Evolutionary conservation across 2,888 invertebrate species (phyloP), one percentile per base, ranked within the genome.

Genomic region (Lasioglossum calceatum): DNA sequence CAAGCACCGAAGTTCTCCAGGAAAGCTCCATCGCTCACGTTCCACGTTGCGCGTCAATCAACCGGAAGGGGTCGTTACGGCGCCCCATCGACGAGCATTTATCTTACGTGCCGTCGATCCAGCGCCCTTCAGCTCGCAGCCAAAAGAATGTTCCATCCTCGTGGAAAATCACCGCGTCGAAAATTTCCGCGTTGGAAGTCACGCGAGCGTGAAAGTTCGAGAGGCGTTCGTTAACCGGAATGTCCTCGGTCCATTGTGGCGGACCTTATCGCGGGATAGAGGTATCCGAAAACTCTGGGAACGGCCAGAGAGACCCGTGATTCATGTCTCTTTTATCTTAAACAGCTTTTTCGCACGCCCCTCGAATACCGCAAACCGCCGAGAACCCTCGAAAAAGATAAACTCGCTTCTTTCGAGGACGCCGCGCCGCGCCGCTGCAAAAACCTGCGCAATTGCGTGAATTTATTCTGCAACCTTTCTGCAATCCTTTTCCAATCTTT

Each of bases 131-230:
- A 14, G 47, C n/a, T 58, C 67, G 27, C 39, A 27, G 54, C n/a
- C 19, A 0, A 12, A 32, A n/a, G n/a, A 14, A 39, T 61, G 42
- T 16, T 50, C 36, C 61, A 67, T 10, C 50, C 73, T 74, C 80
- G 77, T 70, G 42, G 64, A 47, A 84, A 85, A 73, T 79, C 72
- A 54, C 19, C 42, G 36, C 14, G 36, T 67, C 32, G 82, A 85
- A 44, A 82, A 27, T 61, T 32, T 61, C 61, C 61, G 61, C 77
- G 84, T 39, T 64, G 50, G 50, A 32, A 42, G 32, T 32, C 77
- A 42, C 14, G 50, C 44, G 44, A 79, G 47, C 78, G 79, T 79
- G 61, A 75, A 86, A 75, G 74, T 79, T 75, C 61, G 8, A 64
- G 70, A 64, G 39, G 14, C 50, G 80, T 73, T 76, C 75, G 61